Conservation (phyloP, 2,888 invertebrate species). For the Cyaniris semiargus region DNA sequence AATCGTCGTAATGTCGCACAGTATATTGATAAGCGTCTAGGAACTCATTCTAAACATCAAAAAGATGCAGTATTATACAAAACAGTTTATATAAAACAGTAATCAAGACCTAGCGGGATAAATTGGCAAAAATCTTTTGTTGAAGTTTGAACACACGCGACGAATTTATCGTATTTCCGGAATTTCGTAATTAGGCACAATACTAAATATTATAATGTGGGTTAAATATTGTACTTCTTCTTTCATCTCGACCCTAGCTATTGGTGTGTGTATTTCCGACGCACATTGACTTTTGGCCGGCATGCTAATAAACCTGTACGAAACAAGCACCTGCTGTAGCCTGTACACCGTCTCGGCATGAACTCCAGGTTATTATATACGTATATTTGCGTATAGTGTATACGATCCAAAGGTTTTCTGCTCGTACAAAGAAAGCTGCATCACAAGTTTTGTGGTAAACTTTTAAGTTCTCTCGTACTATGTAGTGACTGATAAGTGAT, state of each 20-base stretch:
- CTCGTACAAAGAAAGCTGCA: background rate
- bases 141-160: too few relatives aligned
- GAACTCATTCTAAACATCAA: too few relatives aligned
- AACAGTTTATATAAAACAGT: too few relatives aligned
- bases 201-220: background rate
- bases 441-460: background rate
- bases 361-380: conserved; percentile 33
- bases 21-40: too few relatives aligned
- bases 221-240: background rate
- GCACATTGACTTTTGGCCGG: conserved; percentile 45
- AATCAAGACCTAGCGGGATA: too few relatives aligned
- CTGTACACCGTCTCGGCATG: conserved; percentile 39
- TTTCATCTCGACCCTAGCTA: background rate
- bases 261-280: conserved; percentile 38
- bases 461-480: background rate
- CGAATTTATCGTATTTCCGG: too few relatives aligned
- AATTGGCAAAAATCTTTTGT: too few relatives aligned
- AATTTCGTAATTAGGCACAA: background rate
- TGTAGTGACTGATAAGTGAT: background rate
- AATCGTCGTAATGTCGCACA: too few relatives aligned
- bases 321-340: conserved; percentile 56
- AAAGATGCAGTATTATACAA: too few relatives aligned
- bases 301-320: conserved; percentile 50
- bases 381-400: background rate
- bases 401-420: background rate